Conservation (phyloP, 2,888 invertebrate species). For the Ganaspis brasiliensis region DNA sequence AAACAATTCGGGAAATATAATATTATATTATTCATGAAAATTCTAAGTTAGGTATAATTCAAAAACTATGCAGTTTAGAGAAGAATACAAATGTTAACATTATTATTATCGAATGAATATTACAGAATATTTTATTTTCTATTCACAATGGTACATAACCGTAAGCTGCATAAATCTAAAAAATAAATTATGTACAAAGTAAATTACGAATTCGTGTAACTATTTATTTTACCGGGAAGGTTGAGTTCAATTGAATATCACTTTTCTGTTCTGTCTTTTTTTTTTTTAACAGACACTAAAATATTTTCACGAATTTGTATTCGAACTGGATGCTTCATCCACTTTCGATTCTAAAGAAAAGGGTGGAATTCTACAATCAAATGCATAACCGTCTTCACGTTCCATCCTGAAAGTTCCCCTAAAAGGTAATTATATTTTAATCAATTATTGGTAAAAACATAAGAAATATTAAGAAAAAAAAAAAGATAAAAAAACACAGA, state of each 20-base stretch:
- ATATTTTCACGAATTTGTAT: constrained; percentile 66
- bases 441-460: too few species aligned
- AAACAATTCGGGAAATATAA: too few species aligned
- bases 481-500: too few species aligned
- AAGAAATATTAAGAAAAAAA: too few species aligned
- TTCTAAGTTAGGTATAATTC: too few species aligned
- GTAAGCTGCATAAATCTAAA: constrained; percentile 52
- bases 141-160: constrained; percentile 34
- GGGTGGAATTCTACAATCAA: constrained; percentile 98
- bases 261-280: constrained; percentile 8
- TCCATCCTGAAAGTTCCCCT: constrained; percentile 99
- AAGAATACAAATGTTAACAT: background rate
- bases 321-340: constrained; percentile 83
- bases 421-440: constrained; percentile 50
- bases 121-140: constrained; percentile 28
- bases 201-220: constrained; percentile 56
- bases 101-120: constrained; percentile 18
- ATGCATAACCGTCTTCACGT: constrained; percentile 97
- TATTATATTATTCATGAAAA: too few species aligned
- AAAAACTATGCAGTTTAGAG: background rate
- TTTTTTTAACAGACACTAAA: background rate
- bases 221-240: constrained; percentile 52
- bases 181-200: constrained; percentile 60
- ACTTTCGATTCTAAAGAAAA: constrained; percentile 98
- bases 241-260: constrained; percentile 21